Conservation (phyloP, 2,797 vertebrate genomes). For the Hippoglossus hippoglossus region DNA sequence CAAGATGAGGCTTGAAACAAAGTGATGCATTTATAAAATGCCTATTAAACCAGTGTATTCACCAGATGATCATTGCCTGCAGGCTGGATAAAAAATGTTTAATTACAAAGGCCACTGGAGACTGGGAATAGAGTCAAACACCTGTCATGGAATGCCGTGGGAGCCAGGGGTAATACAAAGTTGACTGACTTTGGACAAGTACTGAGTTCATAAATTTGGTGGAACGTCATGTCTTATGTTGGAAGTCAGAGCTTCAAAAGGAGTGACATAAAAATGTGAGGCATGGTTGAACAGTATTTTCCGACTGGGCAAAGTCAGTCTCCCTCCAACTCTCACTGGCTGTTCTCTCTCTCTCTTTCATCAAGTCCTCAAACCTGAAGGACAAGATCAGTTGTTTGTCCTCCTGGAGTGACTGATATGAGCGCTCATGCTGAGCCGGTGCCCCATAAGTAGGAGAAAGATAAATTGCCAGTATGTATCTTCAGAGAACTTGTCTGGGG, state of each 20-base stretch:
- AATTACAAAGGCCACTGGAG: slow-evolving; percentile 63
- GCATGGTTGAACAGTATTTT: neutral
- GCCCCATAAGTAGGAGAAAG: neutral
- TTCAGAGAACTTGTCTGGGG: neutral
- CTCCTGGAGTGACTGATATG: neutral
- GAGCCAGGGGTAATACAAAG: slow-evolving; percentile 19
- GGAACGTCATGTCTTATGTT: neutral
- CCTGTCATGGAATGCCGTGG: slow-evolving; percentile 20
- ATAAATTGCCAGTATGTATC: neutral
- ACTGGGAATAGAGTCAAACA: slow-evolving; percentile 52
- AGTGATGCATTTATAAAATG: slow-evolving; percentile 46
- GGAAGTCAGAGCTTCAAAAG: neutral
- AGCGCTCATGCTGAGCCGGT: neutral
- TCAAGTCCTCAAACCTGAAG: neutral
- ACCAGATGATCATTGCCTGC: slow-evolving; percentile 72
- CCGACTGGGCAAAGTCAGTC: neutral
- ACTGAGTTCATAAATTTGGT: slow-evolving; percentile 1
- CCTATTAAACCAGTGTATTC: slow-evolving; percentile 64
- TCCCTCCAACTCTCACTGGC: too few species aligned
- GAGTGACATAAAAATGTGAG: neutral
- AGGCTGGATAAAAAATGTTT: slow-evolving; percentile 71
- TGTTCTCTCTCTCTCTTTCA: neutral
- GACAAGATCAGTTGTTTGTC: slow-evolving; percentile 1
- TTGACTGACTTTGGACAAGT: slow-evolving; percentile 7
- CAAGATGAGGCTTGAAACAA: slow-evolving; percentile 58